A percentile compares a stretch with the other conserved stretches of the same genome.
Evolutionary conservation across 2,113 vertebrate genomes (phyloP).

Genomic region (Bujurquina vittata): DNA sequence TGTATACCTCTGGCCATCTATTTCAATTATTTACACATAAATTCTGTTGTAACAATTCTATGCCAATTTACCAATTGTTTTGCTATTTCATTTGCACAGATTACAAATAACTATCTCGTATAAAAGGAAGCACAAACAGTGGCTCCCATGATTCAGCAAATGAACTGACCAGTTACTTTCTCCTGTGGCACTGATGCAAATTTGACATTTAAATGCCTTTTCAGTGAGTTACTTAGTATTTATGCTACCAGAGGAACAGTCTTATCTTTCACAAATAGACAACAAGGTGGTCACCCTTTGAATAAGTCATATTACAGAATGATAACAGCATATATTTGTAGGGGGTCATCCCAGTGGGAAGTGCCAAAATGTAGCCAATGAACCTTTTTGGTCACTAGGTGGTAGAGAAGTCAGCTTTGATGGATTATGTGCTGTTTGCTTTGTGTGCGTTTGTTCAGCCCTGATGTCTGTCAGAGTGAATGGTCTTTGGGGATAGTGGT

Average conservation of each 20-base stretch:
- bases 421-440: constrained; percentile 52
- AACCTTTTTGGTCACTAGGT: constrained; percentile 39
- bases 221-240: constrained; percentile 26
- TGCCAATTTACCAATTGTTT: not conserved
- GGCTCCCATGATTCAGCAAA: constrained; percentile 5
- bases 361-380: constrained; percentile 23
- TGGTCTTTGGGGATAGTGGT: constrained; percentile 50
- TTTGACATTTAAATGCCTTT: constrained; percentile 59
- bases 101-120: not conserved
- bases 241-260: constrained; percentile 22
- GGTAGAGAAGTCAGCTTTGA: constrained; percentile 59
- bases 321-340: constrained; percentile 21
- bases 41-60: not conserved
- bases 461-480: constrained; percentile 60
- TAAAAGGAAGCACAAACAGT: not conserved
- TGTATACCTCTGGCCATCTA: not conserved
- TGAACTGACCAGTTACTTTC: not conserved
- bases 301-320: constrained; percentile 21
- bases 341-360: constrained; percentile 11
- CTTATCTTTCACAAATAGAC: constrained; percentile 45
- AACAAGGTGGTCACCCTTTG: constrained; percentile 26
- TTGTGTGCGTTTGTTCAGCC: constrained; percentile 26
- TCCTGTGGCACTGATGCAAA: constrained; percentile 28
- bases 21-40: not conserved
- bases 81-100: not conserved